These are phyloP conservation scores for Labeo calbasu DNA, from an alignment of 2,797 vertebrate species.

Conservation along the genomic window DNA sequence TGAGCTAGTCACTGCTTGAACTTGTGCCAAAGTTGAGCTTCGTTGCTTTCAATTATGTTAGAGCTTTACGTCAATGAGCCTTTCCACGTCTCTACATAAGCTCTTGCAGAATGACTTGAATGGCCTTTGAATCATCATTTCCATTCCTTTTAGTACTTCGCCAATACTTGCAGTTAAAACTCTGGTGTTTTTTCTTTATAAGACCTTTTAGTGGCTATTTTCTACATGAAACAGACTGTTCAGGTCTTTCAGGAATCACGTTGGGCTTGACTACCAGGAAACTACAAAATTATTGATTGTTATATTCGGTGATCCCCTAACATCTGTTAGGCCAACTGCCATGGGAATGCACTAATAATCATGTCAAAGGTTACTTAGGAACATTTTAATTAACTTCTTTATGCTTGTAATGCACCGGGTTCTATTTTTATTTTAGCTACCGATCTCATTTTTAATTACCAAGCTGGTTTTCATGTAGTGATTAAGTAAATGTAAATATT, in stretches of 20 bases:
- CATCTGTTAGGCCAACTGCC: constrained; percentile 48
- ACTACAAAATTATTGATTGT: constrained; percentile 35
- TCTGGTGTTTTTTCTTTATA: neutral
- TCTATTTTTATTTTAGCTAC: neutral
- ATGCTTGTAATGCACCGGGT: neutral
- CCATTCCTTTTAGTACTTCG: neutral
- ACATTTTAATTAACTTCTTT: neutral
- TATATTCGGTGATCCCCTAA: constrained; percentile 24
- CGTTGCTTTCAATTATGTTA: constrained; percentile 41
- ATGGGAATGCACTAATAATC: neutral
- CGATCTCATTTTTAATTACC: neutral
- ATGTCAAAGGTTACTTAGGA: constrained; percentile 19
- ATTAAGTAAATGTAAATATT: neutral
- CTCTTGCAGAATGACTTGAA: constrained; percentile 7
- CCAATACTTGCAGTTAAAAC: constrained; percentile 4
- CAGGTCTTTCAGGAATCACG: neutral
- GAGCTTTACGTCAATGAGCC: constrained; percentile 7
- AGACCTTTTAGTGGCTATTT: neutral
- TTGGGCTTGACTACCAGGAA: neutral
- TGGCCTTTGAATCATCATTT: constrained; percentile 5
- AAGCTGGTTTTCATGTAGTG: neutral
- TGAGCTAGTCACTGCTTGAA: constrained; percentile 44
- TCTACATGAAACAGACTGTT: neutral
- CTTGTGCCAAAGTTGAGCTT: constrained; percentile 43
- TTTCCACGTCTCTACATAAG: constrained; percentile 24